Conservation (phyloP, 2,113 vertebrate genomes). For the Engystomops pustulosus region DNA sequence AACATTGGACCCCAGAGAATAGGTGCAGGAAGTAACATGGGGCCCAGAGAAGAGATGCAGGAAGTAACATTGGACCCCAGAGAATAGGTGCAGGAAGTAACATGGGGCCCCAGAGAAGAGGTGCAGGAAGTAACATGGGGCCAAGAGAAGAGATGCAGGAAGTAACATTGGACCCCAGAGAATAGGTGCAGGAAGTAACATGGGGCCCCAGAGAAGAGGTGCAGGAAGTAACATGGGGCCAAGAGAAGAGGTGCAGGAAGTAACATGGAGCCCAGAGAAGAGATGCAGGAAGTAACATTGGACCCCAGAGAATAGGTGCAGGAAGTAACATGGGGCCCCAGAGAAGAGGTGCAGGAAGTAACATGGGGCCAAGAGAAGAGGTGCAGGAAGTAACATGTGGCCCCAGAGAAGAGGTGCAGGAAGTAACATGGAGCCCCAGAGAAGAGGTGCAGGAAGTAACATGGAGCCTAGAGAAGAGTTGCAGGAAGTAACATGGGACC, state of each 20-base stretch:
- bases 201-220: neutral
- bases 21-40: neutral
- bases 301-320: neutral
- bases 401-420: neutral
- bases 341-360: too few species aligned
- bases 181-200: neutral
- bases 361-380: neutral
- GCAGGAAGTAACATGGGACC: neutral
- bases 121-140: neutral
- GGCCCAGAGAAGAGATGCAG: neutral
- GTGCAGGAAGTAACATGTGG: neutral
- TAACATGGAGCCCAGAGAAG: neutral
- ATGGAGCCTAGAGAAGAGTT: neutral
- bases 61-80: neutral
- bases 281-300: neutral
- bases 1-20: neutral
- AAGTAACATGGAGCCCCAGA: neutral
- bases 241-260: neutral
- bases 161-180: neutral
- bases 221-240: neutral
- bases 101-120: neutral
- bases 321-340: neutral
- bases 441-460: neutral
- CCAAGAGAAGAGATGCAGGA: neutral
- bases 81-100: neutral